phyloP scores from a whole-genome alignment of 2,113 vertebrate species.

The Mohoua ochrocephala region DNA sequence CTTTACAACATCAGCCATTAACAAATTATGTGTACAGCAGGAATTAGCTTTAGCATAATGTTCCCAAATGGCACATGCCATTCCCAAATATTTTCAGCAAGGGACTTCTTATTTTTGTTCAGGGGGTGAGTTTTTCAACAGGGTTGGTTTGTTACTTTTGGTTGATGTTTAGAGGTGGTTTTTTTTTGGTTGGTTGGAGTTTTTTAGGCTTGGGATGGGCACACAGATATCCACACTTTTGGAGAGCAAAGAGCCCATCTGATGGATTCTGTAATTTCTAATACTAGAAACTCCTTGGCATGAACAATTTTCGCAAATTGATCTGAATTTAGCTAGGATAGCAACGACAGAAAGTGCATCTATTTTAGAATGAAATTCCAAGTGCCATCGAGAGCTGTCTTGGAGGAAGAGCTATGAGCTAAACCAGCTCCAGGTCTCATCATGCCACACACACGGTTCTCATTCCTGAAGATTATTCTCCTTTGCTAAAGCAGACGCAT shows the following conservation, averaged over 20 bases:
- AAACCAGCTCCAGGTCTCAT: not conserved
- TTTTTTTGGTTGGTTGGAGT: not conserved
- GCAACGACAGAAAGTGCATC: not conserved
- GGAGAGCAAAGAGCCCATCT: not conserved
- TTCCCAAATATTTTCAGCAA: not conserved
- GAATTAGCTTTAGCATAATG: not conserved
- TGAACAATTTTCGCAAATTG: not conserved
- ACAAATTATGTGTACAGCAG: not conserved
- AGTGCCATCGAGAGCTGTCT: not conserved
- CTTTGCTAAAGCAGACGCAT: not conserved
- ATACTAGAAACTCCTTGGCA: not conserved
- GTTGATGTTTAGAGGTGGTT: fast-evolving
- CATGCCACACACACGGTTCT: not conserved
- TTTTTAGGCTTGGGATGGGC: not conserved
- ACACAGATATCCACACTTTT: fast-evolving
- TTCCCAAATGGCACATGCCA: not conserved
- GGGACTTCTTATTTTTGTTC: not conserved
- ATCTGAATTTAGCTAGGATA: not conserved
- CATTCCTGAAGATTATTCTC: not conserved
- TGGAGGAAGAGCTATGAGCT: not conserved
- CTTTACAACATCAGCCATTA: not conserved
- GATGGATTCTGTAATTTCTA: not conserved
- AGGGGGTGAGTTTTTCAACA: not conserved
- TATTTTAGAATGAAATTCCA: not conserved
- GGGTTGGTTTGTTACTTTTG: not conserved